Evolutionary conservation across 2,888 invertebrate species (phyloP), one percentile per base, ranked within the genome.

Genomic region (Hirudinaria manillensis): DNA sequence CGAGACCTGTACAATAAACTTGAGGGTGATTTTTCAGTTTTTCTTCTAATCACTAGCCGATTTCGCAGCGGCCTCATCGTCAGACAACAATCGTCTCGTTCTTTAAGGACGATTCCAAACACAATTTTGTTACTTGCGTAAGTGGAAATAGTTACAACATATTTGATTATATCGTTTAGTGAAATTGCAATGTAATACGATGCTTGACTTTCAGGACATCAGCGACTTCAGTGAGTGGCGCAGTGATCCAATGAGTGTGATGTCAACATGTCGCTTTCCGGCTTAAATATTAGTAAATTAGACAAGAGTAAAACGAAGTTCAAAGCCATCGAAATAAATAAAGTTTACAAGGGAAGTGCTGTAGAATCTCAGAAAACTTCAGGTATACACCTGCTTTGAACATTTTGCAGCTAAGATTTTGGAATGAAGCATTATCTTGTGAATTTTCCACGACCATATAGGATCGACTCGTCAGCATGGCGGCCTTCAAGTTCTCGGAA

Each of bases 401-500:
- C 34, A 32, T 61, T 72, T 71, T 51, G 10, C n/a, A 71, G 10
- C 24, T 71, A 27, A 29, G 1, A 24, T 4, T 29, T 32, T 72
- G 10, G 16, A 55, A 16, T 24, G n/a, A 24, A 55, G 16, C 29
- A 2, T 56, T 72, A 32, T 21, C 34, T 56, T 13, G 1, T 56
- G 32, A 55, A 13, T 29, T 29, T 56, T 72, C 24, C 13, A 27
- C 45, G 24, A 29, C 51, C 13, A 19, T 3, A 6, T 32, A 85
- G 85, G 92, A 45, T 68, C 78, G 88, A 91, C 91, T 86, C 93
- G 93, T 88, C 96, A 96, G 86, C 95, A 97, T 95, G 97, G 97
- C 90, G 97, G 97, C 90, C 93, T 98, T 92, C 98, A 98, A 92
- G 92, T 92, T 89, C 91, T 99, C 91, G 98, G 98, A 88, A 98